Base-by-base conservation (phyloP, 2,797 vertebrate genomes). In the Scleropages formosus region DNA sequence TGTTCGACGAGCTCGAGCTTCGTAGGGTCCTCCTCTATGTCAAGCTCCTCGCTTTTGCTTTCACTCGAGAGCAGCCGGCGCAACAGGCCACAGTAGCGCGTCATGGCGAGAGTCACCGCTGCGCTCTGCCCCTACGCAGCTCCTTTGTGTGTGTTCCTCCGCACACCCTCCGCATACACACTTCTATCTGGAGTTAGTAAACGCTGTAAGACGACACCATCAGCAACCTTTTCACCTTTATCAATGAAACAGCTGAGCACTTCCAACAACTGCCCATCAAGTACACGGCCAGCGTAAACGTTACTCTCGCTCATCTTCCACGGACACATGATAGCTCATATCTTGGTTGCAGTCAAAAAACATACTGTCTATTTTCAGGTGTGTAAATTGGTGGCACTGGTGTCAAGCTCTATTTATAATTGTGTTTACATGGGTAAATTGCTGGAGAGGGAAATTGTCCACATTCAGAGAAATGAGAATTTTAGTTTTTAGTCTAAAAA, bases 51-150 rank as follows among this genome's bases (percentile, higher is more conserved):
- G 62, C 60, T 77, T 75, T 81, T 82, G 53, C 59, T 71, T 27
- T 80, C 74, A 1, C 62, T 80, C 62, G 80, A 81, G 64, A 82
- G 66, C 56, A 84, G 83, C 6, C 80, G 75, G 15, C 81, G 80
- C 44, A 84, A 44, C 44, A 74, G 72, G 59, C 80, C 70, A 70
- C 82, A 81, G 74, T 80, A 84, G 4, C 83, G 77, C 0, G 81
- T 82, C 83, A 84, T 84, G 59, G 22, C 26, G 46, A 31, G 11
- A 53, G 31, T 27, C 46, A 61, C 75, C 26, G n/a, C n/a, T 73
- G 15, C 58, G 47, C 70, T 51, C 46, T 13, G 44, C 63, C 65
- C 44, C 64, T 59, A 15, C 62, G 53, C 61, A 58, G 49, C n/a
- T n/a, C n/a, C n/a, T 18, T 49, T 74, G 60, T 12, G 46, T 24